phyloP scores from a whole-genome alignment of 2,797 vertebrate species.

The Staurois parvus region DNA sequence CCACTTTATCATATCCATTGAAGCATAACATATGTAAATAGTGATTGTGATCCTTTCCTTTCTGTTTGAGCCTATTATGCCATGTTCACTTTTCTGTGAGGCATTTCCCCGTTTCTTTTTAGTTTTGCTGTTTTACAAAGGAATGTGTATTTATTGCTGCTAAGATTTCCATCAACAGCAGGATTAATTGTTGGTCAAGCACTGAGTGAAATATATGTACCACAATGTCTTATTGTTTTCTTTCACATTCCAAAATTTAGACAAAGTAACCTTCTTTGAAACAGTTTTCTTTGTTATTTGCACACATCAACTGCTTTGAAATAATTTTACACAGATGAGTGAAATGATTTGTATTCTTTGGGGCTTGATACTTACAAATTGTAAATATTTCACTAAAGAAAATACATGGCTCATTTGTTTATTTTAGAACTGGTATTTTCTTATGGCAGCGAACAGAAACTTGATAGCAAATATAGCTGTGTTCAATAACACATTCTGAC shows the following conservation, averaged over 20 bases:
- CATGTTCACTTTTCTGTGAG: not conserved
- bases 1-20: not conserved
- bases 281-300: conserved; percentile 40
- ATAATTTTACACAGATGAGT: conserved; percentile 39
- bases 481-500: conserved; percentile 32
- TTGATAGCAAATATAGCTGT: conserved; percentile 29
- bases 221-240: conserved; percentile 44
- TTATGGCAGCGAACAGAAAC: conserved; percentile 9
- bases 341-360: conserved; percentile 33
- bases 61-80: not conserved
- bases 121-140: not conserved
- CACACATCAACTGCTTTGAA: conserved; percentile 53
- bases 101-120: not conserved
- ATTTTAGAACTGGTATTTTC: conserved; percentile 4
- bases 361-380: conserved; percentile 7
- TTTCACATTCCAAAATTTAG: conserved; percentile 45
- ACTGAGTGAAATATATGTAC: conserved; percentile 55
- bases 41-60: not conserved
- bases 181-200: conserved; percentile 54
- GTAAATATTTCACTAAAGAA: not conserved
- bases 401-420: conserved; percentile 16
- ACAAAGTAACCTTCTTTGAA: conserved; percentile 45
- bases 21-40: not conserved
- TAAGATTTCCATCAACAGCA: conserved; percentile 51
- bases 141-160: conserved; percentile 45